Percentiles rank a stretch among this genome's conserved stretches.
phyloP scores from a whole-genome alignment of 2,888 invertebrate genomes.

The Pantelozetes paolii region DNA sequence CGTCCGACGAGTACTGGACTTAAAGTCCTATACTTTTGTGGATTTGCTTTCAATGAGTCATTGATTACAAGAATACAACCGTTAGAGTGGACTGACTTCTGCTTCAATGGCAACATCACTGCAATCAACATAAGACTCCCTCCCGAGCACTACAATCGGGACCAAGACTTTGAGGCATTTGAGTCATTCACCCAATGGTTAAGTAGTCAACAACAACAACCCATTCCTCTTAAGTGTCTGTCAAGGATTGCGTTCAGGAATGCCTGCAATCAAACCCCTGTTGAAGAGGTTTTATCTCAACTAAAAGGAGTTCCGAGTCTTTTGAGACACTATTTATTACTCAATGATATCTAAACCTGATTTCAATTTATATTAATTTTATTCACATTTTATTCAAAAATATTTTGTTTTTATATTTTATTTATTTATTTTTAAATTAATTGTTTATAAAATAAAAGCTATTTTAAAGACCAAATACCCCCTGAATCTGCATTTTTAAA shows the following conservation, averaged over 20 bases:
- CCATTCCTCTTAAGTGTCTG: conserved; percentile 1
- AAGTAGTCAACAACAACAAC: not conserved
- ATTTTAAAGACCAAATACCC: too few relatives aligned
- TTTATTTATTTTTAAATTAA: too few relatives aligned
- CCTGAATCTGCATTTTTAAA: too few relatives aligned
- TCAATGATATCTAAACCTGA: conserved; percentile 25
- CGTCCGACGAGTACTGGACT: not conserved
- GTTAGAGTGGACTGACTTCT: conserved; percentile 13
- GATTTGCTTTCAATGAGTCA: not conserved
- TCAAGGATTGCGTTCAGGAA: not conserved
- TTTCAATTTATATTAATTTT: not conserved
- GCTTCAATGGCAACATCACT: too few relatives aligned
- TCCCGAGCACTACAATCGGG: conserved; percentile 18
- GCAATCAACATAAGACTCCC: conserved; percentile 31
- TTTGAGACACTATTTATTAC: conserved; percentile 10
- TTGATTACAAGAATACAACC: not conserved
- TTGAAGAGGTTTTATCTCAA: conserved; percentile 3
- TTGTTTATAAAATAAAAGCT: too few relatives aligned
- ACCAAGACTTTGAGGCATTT: not conserved
- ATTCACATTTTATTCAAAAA: too few relatives aligned
- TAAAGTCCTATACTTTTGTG: conserved; percentile 4
- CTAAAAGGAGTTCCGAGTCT: not conserved
- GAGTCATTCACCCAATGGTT: not conserved
- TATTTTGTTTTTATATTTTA: too few relatives aligned
- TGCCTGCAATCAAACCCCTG: not conserved